These are phyloP conservation scores for Chaenodraco wilsoni DNA, from an alignment of 2,797 vertebrate species.

Conservation along the genomic window DNA sequence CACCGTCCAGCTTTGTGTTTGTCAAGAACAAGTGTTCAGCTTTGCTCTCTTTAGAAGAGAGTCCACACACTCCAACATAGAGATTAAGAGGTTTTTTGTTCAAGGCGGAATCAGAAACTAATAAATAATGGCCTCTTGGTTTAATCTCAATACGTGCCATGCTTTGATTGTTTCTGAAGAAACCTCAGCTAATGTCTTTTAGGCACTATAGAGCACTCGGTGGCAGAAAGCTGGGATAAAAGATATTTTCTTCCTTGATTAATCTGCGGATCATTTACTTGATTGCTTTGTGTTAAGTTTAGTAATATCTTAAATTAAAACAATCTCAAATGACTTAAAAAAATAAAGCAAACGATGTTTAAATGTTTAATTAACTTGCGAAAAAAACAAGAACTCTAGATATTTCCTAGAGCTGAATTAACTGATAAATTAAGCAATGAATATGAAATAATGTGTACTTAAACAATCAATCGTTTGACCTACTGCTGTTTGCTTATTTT, in stretches of 20 bases:
- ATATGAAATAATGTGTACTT: too few species aligned
- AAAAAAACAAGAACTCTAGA: too few species aligned
- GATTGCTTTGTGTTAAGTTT: neutral
- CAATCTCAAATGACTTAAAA: too few species aligned
- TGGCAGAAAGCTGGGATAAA: neutral
- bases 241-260: slow-evolving; percentile 4
- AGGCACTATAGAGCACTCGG: slow-evolving; percentile 19
- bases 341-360: too few species aligned
- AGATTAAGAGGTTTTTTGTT: slow-evolving; percentile 45
- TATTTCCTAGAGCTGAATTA: too few species aligned
- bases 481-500: neutral
- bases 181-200: slow-evolving; percentile 6
- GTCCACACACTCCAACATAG: slow-evolving; percentile 31
- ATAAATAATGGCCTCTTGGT: slow-evolving; percentile 39
- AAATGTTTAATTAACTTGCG: too few species aligned
- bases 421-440: too few species aligned
- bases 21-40: slow-evolving; percentile 44
- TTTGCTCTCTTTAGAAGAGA: slow-evolving; percentile 29
- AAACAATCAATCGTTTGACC: too few species aligned
- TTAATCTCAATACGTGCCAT: slow-evolving; percentile 24
- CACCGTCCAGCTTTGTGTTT: slow-evolving; percentile 55
- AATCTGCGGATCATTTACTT: neutral
- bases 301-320: too few species aligned
- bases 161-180: slow-evolving; percentile 44
- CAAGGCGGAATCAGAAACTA: slow-evolving; percentile 41